Evolutionary conservation across 2,113 vertebrate species (phyloP).

Genomic region (Speoplatyrhinus poulsoni): DNA sequence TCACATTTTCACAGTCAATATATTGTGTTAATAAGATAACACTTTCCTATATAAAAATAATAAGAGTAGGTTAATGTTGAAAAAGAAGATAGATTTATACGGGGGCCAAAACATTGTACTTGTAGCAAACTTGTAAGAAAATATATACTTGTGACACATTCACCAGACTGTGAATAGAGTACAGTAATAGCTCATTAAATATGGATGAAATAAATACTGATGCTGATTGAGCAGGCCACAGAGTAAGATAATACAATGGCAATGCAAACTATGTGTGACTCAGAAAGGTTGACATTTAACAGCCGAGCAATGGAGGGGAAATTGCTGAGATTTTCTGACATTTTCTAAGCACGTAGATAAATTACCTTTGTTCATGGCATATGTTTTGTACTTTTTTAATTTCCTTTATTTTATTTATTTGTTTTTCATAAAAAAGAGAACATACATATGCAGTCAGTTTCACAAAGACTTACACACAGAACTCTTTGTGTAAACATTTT

Average conservation of each 20-base stretch:
- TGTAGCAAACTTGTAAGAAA: not conserved
- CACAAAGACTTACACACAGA: constrained; percentile 30
- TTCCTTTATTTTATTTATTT: not conserved
- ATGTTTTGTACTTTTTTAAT: not conserved
- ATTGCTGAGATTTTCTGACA: constrained; percentile 2
- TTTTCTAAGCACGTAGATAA: constrained; percentile 1
- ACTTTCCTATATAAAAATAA: not conserved
- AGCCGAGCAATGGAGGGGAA: constrained; percentile 17
- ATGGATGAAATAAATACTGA: constrained; percentile 4
- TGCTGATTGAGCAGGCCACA: constrained; percentile 2
- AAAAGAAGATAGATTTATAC: not conserved
- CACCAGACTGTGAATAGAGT: not conserved
- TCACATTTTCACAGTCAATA: no score
- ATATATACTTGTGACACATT: not conserved
- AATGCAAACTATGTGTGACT: constrained; percentile 10
- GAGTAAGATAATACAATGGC: constrained; percentile 7
- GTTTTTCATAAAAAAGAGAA: not conserved
- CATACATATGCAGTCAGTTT: constrained; percentile 19
- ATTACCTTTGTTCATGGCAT: constrained; percentile 4
- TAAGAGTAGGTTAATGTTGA: no score
- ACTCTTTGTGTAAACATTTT: constrained; percentile 62
- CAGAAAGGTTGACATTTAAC: constrained; percentile 14
- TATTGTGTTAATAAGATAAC: not conserved
- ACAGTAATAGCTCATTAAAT: not conserved
- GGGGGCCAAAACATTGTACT: no score